Conservation (phyloP, 2,113 vertebrate genomes). For the Saguinus imperator region DNA sequence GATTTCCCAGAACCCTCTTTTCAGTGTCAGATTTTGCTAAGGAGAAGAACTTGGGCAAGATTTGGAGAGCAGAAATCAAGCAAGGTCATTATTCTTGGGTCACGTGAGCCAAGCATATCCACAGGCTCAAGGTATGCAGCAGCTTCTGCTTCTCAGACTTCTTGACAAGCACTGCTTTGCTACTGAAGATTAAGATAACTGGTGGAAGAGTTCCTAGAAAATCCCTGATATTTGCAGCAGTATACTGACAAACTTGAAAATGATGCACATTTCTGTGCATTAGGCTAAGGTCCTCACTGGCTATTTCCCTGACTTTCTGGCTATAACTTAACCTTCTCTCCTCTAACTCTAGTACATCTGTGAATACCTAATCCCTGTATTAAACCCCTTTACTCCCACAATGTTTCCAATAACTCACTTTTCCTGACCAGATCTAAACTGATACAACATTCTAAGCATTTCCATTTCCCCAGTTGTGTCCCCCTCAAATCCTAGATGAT, state of each 20-base stretch:
- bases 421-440: background rate
- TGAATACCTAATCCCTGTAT: background rate
- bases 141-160: background rate
- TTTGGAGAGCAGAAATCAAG: background rate
- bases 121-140: background rate
- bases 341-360: background rate
- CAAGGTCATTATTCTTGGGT: background rate
- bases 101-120: background rate
- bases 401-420: background rate
- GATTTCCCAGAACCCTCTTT: background rate
- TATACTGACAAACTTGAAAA: background rate
- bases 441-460: background rate
- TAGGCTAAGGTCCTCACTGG: background rate
- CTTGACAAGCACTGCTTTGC: background rate
- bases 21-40: background rate
- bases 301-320: background rate
- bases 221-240: background rate
- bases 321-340: background rate
- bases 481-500: background rate
- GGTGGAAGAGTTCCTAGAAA: background rate
- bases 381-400: background rate
- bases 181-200: background rate
- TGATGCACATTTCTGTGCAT: background rate
- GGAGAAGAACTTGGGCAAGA: background rate
- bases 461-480: background rate